Percentiles rank a stretch among this genome's conserved stretches.
Conservation (phyloP, 2,888 invertebrate genomes). For the Volucella inflata region DNA sequence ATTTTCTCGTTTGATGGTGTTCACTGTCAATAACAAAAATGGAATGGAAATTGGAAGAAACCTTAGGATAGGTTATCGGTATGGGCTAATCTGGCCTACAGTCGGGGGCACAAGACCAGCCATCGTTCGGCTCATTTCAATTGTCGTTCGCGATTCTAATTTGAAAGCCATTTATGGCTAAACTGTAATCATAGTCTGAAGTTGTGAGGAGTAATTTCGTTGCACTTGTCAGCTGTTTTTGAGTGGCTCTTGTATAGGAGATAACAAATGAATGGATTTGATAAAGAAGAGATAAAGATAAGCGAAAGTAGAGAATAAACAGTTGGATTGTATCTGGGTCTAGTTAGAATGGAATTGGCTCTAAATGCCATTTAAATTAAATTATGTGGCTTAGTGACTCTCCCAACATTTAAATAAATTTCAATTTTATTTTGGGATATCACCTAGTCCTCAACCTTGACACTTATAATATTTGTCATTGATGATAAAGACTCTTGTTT, state of each 20-base stretch:
- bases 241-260: constrained; percentile 36
- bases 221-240: constrained; percentile 67
- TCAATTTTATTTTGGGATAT: too few species aligned
- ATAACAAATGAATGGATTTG: constrained; percentile 20
- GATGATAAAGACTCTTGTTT: constrained; percentile 6
- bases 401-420: neutral
- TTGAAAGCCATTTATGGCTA: constrained; percentile 31
- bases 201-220: constrained; percentile 39
- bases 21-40: constrained; percentile 15
- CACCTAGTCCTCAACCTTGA: neutral
- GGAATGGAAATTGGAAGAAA: neutral
- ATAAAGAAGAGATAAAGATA: constrained; percentile 55
- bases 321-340: neutral
- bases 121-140: constrained; percentile 11
- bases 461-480: too few species aligned
- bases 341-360: too few species aligned
- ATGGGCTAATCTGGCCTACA: constrained; percentile 17
- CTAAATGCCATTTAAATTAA: neutral
- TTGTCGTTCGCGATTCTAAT: constrained; percentile 33
- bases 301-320: constrained; percentile 49
- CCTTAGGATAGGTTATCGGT: constrained; percentile 15
- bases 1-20: constrained; percentile 4
- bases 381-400: neutral
- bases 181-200: neutral
- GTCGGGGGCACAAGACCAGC: neutral